phyloP scores from a whole-genome alignment of 2,797 vertebrate species.

The Erethizon dorsatum region DNA sequence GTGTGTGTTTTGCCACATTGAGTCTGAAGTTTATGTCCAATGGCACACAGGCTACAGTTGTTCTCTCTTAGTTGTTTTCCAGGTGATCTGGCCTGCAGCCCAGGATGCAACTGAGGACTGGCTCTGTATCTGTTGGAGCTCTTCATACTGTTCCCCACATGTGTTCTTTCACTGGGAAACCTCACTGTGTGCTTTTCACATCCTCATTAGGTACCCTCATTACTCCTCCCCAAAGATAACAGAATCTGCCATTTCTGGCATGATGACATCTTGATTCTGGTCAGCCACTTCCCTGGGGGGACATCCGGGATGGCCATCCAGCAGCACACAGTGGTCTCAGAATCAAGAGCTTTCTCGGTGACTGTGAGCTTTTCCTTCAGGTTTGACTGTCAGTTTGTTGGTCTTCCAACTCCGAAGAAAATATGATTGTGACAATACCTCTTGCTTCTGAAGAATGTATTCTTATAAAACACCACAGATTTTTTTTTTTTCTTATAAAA shows the following conservation, averaged over 20 bases:
- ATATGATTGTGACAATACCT: conserved; percentile 85
- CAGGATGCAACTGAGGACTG: background rate
- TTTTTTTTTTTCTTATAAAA: conserved; percentile 58
- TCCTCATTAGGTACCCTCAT: background rate
- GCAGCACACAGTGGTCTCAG: background rate
- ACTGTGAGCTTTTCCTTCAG: background rate
- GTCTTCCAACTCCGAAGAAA: conserved; percentile 84
- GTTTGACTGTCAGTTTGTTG: conserved; percentile 50
- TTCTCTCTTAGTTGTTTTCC: background rate
- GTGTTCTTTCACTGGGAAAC: background rate
- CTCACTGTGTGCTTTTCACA: background rate
- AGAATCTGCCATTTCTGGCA: conserved; percentile 2
- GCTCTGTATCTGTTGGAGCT: conserved; percentile 48
- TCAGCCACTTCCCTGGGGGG: background rate
- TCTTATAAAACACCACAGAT: conserved; percentile 74
- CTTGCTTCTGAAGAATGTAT: conserved; percentile 87
- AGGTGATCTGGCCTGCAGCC: background rate
- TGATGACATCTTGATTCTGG: background rate
- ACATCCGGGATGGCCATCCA: background rate
- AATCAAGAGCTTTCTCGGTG: conserved; percentile 52
- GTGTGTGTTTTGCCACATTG: background rate
- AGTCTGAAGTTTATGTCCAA: background rate
- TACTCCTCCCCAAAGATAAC: background rate
- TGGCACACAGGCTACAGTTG: conserved; percentile 14
- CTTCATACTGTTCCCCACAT: background rate